Evolutionary conservation across 35 echinoderm and acorn worm genomes (phyloP).

Genomic region (Chiridota heheva): DNA sequence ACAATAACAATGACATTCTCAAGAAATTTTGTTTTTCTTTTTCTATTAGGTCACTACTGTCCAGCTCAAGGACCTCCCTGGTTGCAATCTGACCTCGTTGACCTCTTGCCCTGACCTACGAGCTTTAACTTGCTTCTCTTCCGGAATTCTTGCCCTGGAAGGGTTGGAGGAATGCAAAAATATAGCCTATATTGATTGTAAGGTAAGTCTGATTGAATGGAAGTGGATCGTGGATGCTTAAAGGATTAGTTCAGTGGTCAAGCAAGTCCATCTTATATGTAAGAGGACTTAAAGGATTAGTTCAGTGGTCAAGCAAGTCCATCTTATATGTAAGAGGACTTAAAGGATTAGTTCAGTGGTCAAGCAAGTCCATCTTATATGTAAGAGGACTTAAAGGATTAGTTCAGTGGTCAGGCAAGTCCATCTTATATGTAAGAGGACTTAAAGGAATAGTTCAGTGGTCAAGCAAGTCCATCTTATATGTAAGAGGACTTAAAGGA

Average conservation of each 20-base stretch:
- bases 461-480: too few species aligned
- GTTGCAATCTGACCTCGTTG: slow-evolving; percentile 56
- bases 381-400: too few species aligned
- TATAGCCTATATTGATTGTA: slow-evolving; percentile 64
- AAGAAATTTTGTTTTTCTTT: not conserved
- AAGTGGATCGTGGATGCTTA: not conserved
- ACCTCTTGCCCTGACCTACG: slow-evolving; percentile 50
- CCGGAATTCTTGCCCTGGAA: slow-evolving; percentile 60
- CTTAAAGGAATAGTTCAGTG: too few species aligned
- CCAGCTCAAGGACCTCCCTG: slow-evolving; percentile 48
- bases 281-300: too few species aligned
- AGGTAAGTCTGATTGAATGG: slow-evolving; percentile 44
- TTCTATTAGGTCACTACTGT: slow-evolving; percentile 63
- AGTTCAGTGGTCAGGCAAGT: too few species aligned
- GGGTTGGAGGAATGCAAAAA: slow-evolving; percentile 40
- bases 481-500: too few species aligned
- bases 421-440: too few species aligned
- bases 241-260: not conserved
- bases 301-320: too few species aligned
- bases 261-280: too few species aligned
- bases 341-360: too few species aligned
- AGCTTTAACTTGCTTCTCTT: slow-evolving; percentile 39
- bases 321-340: too few species aligned
- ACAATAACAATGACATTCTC: not conserved
- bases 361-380: too few species aligned